Evolutionary conservation across 2,797 vertebrate species (phyloP), one percentile per base, ranked within the genome.

Genomic region (Brachyrhaphis roseni): DNA sequence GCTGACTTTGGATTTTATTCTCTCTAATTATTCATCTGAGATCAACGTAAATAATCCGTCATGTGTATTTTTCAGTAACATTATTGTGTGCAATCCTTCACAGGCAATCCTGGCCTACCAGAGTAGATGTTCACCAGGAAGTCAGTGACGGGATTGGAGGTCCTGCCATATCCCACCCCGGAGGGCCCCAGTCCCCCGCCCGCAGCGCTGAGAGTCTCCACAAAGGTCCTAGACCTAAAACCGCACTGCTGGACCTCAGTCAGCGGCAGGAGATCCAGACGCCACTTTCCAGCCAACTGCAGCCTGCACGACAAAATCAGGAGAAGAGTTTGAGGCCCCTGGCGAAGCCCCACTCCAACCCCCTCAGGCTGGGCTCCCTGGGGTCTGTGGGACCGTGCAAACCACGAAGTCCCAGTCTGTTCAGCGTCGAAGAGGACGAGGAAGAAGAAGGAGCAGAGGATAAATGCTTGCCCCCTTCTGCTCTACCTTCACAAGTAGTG

Each of bases 21-120:
- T 68, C 8, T 39, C 18, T 41, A 16, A 23, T 68, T 39, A 68
- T 39, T 39, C 36, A 5, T 36, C 62, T 66, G 34, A 66, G 36
- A 68, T 41, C 64, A 26, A 26, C 20, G 8, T 39, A 68, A 68
- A 68, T 23, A 39, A 41, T 8, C 36, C 2, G 11, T 68, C 10
- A 1, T 39, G 18, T 41, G 20, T 43, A 43, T 13, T 39, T 70
- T 43, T 43, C 10, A 26, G 5, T 26, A 72, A 1, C n/a, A 28
- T 8, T 81, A 8, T 47, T 45, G 10, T 77, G 23, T 91, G 78
- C 73, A 47, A 76, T 79, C 45, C 53, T 87, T 84, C 82, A 23
- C 87, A 99, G 98, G 95, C 98, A 99, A 34, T 99, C 98, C 0
- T 99, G 98, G 98, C 98, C 98, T 0, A 99, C 98, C 59, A 98